Conservation (phyloP, 2,888 invertebrate genomes). For the Branchipolynoe longqiensis region DNA sequence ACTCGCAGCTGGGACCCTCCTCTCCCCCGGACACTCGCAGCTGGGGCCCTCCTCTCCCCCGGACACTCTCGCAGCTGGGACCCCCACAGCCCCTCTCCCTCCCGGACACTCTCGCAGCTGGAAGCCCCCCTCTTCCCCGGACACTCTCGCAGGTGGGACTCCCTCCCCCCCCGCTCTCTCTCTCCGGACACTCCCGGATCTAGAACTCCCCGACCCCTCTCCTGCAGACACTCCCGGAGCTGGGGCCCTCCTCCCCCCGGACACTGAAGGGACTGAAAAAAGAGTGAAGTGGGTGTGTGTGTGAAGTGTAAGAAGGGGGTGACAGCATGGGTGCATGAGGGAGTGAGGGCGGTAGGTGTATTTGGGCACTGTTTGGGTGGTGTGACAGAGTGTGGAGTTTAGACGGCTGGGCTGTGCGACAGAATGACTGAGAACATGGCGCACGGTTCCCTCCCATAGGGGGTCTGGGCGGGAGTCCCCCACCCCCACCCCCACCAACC, state of each 20-base stretch:
- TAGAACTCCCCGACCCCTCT: no score
- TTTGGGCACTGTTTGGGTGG: no score
- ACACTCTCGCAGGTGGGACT: no score
- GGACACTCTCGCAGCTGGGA: neutral
- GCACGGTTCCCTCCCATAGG: no score
- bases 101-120: neutral
- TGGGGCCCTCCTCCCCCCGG: neutral
- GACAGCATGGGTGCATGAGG: slow-evolving; percentile 7
- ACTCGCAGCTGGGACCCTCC: no score
- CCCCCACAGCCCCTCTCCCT: neutral
- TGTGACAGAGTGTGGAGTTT: no score
- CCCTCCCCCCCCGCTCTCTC: no score
- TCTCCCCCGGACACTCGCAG: neutral
- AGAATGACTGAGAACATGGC: no score
- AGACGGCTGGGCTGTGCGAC: no score
- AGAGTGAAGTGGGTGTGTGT: neutral
- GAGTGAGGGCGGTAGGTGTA: no score
- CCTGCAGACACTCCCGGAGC: neutral
- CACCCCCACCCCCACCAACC: neutral
- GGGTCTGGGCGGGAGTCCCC: neutral
- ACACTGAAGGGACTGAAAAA: neutral
- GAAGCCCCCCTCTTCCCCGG: neutral
- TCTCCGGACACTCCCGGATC: no score
- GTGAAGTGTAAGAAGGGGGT: no score
- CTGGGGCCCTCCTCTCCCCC: neutral